Evolutionary conservation across 2,888 invertebrate genomes (phyloP).

Genomic region (Koerneria pararmatus): DNA sequence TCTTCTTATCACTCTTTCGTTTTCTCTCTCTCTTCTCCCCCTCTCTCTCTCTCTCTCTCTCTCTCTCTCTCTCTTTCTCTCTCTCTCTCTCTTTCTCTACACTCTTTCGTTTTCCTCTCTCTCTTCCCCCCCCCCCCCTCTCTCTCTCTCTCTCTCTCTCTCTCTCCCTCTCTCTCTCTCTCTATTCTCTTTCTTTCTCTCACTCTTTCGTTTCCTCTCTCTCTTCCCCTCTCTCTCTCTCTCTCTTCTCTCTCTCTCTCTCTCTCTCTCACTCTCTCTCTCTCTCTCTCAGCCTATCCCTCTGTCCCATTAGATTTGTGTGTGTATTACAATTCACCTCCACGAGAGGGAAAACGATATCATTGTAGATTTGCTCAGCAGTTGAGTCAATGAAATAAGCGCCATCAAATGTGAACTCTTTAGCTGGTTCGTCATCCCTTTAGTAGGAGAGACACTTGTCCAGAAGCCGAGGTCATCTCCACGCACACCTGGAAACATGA

Average conservation of each 20-base stretch:
- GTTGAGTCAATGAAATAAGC: constrained; percentile 74
- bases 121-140: too few species aligned
- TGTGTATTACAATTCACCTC: constrained; percentile 66
- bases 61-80: neutral
- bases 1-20: too few species aligned
- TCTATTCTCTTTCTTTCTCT: neutral
- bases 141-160: too few species aligned
- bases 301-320: neutral
- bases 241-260: too few species aligned
- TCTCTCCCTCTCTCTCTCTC: too few species aligned
- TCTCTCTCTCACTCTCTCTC: neutral
- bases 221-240: too few species aligned
- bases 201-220: neutral
- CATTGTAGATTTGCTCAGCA: constrained; percentile 82
- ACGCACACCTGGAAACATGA: too few species aligned
- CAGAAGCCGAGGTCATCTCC: too few species aligned
- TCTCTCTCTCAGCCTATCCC: neutral
- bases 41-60: neutral
- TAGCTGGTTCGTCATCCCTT: constrained; percentile 65
- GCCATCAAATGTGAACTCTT: constrained; percentile 79
- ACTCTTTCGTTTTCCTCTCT: too few species aligned
- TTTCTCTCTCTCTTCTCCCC: too few species aligned
- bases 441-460: too few species aligned
- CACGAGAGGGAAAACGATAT: constrained; percentile 77
- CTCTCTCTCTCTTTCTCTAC: too few species aligned